Conservation (phyloP, 2,888 invertebrate species). For the Pollenia angustigena region DNA sequence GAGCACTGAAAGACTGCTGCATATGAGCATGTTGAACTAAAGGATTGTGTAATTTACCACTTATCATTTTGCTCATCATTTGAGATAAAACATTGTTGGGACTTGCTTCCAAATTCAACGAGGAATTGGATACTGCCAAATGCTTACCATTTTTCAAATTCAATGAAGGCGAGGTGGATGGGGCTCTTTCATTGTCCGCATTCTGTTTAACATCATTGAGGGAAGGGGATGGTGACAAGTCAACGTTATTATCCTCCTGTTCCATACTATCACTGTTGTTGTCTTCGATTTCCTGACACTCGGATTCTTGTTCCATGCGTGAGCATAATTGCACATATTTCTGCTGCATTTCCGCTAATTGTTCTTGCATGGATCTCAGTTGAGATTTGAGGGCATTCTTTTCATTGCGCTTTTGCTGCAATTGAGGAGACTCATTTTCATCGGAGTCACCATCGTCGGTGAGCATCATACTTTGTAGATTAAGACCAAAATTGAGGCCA, state of each 20-base stretch:
- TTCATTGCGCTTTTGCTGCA: slow-evolving; percentile 93
- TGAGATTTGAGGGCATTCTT: slow-evolving; percentile 94
- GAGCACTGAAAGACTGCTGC: slow-evolving; percentile 87
- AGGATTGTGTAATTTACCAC: slow-evolving; percentile 86
- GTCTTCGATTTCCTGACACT: slow-evolving; percentile 90
- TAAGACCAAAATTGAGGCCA: slow-evolving; percentile 86
- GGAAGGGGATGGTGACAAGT: slow-evolving; percentile 80
- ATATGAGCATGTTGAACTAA: slow-evolving; percentile 85
- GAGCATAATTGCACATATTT: slow-evolving; percentile 94
- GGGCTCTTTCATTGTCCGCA: slow-evolving; percentile 75
- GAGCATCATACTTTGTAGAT: slow-evolving; percentile 86
- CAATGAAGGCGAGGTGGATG: slow-evolving; percentile 78
- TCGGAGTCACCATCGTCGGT: slow-evolving; percentile 92
- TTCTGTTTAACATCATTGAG: slow-evolving; percentile 73
- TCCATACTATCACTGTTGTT: slow-evolving; percentile 88
- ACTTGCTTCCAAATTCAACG: slow-evolving; percentile 64
- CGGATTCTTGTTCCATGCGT: slow-evolving; percentile 92
- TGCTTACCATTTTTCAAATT: slow-evolving; percentile 74
- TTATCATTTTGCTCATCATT: slow-evolving; percentile 88
- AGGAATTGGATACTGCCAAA: slow-evolving; percentile 61
- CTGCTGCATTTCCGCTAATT: slow-evolving; percentile 95
- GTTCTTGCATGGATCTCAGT: slow-evolving; percentile 93
- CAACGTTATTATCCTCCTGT: slow-evolving; percentile 84
- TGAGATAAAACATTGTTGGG: slow-evolving; percentile 86
- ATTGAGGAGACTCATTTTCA: slow-evolving; percentile 90